Base-by-base conservation (phyloP, 2,797 vertebrate genomes). In the Propithecus deckenii region DNA sequence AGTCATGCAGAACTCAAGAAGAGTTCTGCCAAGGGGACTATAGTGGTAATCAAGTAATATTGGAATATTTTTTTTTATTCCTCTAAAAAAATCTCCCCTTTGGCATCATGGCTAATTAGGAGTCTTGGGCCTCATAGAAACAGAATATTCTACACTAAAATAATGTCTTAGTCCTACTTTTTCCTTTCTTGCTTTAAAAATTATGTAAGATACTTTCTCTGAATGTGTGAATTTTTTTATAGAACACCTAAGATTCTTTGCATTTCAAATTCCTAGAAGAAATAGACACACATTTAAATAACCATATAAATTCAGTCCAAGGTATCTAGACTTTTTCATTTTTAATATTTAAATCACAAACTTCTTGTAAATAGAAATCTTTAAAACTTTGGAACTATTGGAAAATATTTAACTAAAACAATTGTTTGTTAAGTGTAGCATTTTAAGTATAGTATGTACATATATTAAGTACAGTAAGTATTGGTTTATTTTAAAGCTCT, bases 401-500 rank as follows among this genome's bases (percentile, higher is more conserved):
- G 15, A 43, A 89, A 74, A 63, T 80, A 55, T 61, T 95, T 83
- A 46, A 50, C 13, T 61, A 50, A 85, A 89, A 80, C 35, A 67
- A 5, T 67, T 76, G 8, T 69, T 92, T 52, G 9, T 79, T 81
- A 25, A 95, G 2, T 52, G 6, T 6, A 30, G 12, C 78, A 50
- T 91, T 97, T 93, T 71, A 89, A 20, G 41, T 46, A 63, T 75
- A 89, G 17, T 38, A n/a, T 17, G 18, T 55, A 41, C 8, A 72
- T 57, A 35, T 84, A 43, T 71, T 91, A 88, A 81, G 28, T 74
- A 57, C 17, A 10, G 11, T 25, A 71, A 87, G 23, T 92, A 61
- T 50, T 93, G 35, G 17, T 83, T 93, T 72, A 76, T 63, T 92
- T 96, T 35, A 88, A 86, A 92, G 48, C 5, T 63, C 12, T 87